A percentile compares a stretch with the other conserved stretches of the same genome.
phyloP scores from a whole-genome alignment of 2,797 vertebrate species.

The Pampus argenteus region DNA sequence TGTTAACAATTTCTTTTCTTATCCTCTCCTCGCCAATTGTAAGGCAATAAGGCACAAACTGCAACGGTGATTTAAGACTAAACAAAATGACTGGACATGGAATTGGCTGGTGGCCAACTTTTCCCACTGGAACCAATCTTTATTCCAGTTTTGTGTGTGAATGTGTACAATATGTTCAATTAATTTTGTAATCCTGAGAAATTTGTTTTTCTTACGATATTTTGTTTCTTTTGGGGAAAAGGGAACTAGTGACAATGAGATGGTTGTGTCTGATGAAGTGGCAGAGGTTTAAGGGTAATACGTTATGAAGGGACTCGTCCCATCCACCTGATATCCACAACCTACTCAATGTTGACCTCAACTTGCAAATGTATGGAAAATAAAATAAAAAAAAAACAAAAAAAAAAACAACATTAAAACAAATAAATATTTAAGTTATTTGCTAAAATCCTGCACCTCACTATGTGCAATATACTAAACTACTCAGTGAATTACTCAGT shows the following conservation, averaged over 20 bases:
- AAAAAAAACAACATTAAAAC: constrained; percentile 55
- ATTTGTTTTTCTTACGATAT: constrained; percentile 71
- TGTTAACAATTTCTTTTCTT: constrained; percentile 67
- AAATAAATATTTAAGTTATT: constrained; percentile 88
- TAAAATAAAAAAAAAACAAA: constrained; percentile 48
- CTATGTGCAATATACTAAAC: constrained; percentile 50
- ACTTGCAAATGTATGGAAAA: constrained; percentile 85
- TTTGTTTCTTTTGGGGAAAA: constrained; percentile 39
- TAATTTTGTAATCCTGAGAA: constrained; percentile 70
- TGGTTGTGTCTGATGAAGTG: constrained; percentile 19
- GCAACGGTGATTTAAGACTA: constrained; percentile 68
- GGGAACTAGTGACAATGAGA: constrained; percentile 10
- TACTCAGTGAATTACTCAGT: constrained; percentile 29
- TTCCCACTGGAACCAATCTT: constrained; percentile 63
- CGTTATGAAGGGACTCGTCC: constrained; percentile 49
- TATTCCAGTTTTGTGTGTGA: constrained; percentile 75
- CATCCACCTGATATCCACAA: constrained; percentile 71
- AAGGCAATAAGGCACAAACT: constrained; percentile 81
- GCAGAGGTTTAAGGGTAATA: constrained; percentile 14
- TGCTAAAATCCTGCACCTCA: constrained; percentile 55
- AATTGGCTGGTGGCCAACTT: constrained; percentile 63
- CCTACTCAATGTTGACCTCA: constrained; percentile 81
- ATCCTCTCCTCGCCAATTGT: constrained; percentile 69
- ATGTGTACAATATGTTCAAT: constrained; percentile 73
- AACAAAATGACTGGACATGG: constrained; percentile 69